These are phyloP conservation scores for Chamaetylas fuelleborni DNA, from an alignment of 2,113 vertebrate species.

Conservation along the genomic window DNA sequence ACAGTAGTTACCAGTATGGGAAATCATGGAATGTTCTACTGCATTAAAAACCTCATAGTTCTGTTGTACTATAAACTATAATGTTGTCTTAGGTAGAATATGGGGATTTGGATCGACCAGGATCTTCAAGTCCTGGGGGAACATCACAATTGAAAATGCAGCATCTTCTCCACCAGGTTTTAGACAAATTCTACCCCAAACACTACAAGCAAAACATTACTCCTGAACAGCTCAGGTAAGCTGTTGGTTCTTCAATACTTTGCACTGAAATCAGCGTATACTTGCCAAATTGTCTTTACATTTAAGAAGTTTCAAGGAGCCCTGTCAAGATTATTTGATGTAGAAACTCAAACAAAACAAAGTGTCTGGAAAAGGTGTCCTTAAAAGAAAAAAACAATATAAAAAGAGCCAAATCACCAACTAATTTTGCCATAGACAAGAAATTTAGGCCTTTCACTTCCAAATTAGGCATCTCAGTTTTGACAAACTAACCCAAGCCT, in stretches of 20 bases:
- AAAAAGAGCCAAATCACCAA: not conserved
- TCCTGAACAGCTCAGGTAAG: slow-evolving; percentile 82
- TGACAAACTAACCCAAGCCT: not conserved
- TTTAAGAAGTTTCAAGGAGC: not conserved
- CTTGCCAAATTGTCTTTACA: not conserved
- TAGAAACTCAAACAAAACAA: not conserved
- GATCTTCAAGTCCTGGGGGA: slow-evolving; percentile 65
- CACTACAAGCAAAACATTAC: slow-evolving; percentile 81
- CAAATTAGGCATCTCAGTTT: not conserved
- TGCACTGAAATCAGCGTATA: not conserved
- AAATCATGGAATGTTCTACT: not conserved
- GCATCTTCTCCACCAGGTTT: slow-evolving; percentile 81
- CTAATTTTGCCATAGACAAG: not conserved
- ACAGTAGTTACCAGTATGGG: not conserved
- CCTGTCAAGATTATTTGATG: not conserved
- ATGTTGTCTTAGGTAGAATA: slow-evolving; percentile 78
- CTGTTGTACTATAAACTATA: not conserved
- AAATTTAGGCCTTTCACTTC: not conserved
- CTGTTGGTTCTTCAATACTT: not conserved
- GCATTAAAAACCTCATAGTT: not conserved
- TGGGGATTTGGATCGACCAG: slow-evolving; percentile 80
- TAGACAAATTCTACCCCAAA: slow-evolving; percentile 89
- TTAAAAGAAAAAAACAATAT: not conserved
- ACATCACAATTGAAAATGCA: slow-evolving; percentile 80
- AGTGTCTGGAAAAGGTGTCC: not conserved